Percentiles rank a stretch among this genome's conserved stretches.
Evolutionary conservation across 2,113 vertebrate species (phyloP).

Genomic region (Stegostoma tigrinum): DNA sequence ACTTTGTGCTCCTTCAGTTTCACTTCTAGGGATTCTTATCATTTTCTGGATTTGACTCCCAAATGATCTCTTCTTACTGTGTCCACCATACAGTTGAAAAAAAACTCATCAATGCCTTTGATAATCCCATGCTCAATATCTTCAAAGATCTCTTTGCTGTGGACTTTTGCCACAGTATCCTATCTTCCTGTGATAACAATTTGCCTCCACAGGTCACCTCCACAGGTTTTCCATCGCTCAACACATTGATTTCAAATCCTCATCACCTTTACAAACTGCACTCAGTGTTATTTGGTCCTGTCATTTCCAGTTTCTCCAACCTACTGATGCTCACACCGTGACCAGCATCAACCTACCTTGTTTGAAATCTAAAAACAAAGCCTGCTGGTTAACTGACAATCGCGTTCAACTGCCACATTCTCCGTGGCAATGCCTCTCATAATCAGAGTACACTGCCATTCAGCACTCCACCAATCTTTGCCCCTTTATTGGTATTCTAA

Average conservation of each 20-base stretch:
- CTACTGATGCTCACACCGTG: not conserved
- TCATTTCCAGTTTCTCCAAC: not conserved
- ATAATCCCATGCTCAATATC: not conserved
- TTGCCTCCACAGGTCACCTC: not conserved
- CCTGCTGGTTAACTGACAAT: no score
- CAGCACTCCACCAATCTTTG: no score
- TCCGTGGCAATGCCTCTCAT: no score
- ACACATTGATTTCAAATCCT: not conserved
- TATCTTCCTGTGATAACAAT: not conserved
- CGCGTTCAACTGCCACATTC: no score
- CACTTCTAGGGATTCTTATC: not conserved
- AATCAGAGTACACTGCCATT: no score
- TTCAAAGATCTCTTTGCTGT: not conserved
- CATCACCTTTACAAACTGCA: not conserved
- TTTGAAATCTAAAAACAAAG: no score
- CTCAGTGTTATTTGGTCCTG: not conserved
- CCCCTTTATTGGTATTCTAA: no score
- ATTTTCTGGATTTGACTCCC: not conserved
- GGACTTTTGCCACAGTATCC: not conserved
- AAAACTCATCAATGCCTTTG: not conserved
- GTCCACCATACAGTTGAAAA: not conserved
- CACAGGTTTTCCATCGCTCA: not conserved
- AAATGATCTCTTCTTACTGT: not conserved
- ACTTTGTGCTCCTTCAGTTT: not conserved
- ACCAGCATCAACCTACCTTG: no score